phyloP scores from a whole-genome alignment of 2,797 vertebrate species.

The Phrynocephalus forsythii region DNA sequence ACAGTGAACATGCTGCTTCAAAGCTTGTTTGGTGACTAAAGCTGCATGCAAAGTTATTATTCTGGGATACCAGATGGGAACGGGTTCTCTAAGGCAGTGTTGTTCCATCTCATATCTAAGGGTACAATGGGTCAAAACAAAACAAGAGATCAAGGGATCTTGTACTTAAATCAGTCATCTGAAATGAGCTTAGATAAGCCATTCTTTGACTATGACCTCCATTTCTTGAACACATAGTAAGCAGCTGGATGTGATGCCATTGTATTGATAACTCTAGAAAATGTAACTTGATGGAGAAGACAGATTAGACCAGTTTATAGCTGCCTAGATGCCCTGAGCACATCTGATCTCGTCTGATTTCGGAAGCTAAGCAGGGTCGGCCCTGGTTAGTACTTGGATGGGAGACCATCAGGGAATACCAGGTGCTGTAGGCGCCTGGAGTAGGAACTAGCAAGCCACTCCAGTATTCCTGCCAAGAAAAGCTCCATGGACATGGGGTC shows the following conservation, averaged over 20 bases:
- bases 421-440: no score
- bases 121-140: conserved; percentile 57
- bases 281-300: background rate
- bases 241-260: conserved; percentile 61
- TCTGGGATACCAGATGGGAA: conserved; percentile 24
- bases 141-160: conserved; percentile 37
- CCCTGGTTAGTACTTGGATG: no score
- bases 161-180: conserved; percentile 58
- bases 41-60: conserved; percentile 57
- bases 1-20: conserved; percentile 63
- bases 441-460: no score
- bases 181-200: conserved; percentile 63
- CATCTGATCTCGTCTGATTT: no score
- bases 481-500: no score
- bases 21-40: conserved; percentile 59
- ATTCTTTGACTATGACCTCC: conserved; percentile 45
- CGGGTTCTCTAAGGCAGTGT: conserved; percentile 60
- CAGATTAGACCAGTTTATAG: background rate
- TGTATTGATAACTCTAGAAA: conserved; percentile 13
- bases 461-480: no score
- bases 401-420: no score
- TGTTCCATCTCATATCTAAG: conserved; percentile 62
- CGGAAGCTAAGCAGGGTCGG: no score
- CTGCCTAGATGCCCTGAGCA: no score
- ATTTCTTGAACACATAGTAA: conserved; percentile 55